Evolutionary conservation across 2,113 vertebrate species (phyloP).

Genomic region (Dipodomys stephensi): DNA sequence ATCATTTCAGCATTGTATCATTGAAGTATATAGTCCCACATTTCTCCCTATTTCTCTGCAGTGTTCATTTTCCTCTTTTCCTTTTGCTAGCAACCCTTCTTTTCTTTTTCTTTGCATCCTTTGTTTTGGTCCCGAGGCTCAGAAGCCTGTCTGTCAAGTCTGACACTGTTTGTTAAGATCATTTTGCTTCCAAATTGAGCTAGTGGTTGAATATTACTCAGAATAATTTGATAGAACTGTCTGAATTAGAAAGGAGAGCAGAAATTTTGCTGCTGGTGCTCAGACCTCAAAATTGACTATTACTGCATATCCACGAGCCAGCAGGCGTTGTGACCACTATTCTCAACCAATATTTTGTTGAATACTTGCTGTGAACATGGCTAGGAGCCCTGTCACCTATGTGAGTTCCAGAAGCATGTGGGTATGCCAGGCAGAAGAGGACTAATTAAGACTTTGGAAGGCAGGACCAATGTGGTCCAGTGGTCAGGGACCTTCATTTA

Average conservation of each 20-base stretch:
- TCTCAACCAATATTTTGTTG: slow-evolving; percentile 55
- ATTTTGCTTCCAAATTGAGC: slow-evolving; percentile 68
- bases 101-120: slow-evolving; percentile 41
- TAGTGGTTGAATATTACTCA: slow-evolving; percentile 56
- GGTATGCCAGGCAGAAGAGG: slow-evolving; percentile 64
- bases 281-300: slow-evolving; percentile 53
- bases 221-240: slow-evolving; percentile 50
- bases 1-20: slow-evolving; percentile 29
- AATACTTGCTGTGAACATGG: slow-evolving; percentile 41
- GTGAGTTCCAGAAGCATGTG: slow-evolving; percentile 56
- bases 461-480: slow-evolving; percentile 61
- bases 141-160: slow-evolving; percentile 66
- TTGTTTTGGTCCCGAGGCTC: slow-evolving; percentile 56
- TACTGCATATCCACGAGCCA: slow-evolving; percentile 39
- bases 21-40: background rate
- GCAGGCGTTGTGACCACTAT: background rate
- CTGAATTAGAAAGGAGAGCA: slow-evolving; percentile 29
- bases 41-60: background rate
- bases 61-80: slow-evolving; percentile 44
- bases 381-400: background rate
- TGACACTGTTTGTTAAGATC: slow-evolving; percentile 75
- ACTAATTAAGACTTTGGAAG: slow-evolving; percentile 79
- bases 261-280: background rate
- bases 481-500: slow-evolving; percentile 75
- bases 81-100: background rate